Evolutionary conservation across 2,888 invertebrate species (phyloP).

Genomic region (Nephrotoma guestfalica): DNA sequence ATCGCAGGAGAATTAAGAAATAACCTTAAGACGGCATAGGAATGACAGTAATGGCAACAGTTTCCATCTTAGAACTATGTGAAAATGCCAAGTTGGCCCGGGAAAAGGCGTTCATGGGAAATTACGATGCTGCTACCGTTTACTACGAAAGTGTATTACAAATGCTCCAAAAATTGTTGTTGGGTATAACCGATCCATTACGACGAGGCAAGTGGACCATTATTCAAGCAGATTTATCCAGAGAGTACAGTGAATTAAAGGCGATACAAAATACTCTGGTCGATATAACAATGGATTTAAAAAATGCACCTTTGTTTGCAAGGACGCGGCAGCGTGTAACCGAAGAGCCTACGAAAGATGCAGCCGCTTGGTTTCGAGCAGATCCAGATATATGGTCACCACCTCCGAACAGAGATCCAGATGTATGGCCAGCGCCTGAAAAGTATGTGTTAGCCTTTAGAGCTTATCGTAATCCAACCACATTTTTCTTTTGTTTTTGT

Average conservation of each 20-base stretch:
- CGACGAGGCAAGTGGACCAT: constrained; percentile 82
- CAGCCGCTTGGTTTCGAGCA: constrained; percentile 39
- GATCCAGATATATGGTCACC: constrained; percentile 73
- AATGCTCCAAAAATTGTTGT: constrained; percentile 73
- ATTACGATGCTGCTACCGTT: constrained; percentile 86
- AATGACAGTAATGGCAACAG: constrained; percentile 69
- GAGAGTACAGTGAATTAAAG: constrained; percentile 84
- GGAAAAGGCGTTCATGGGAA: constrained; percentile 88
- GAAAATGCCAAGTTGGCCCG: constrained; percentile 90
- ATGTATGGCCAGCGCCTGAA: constrained; percentile 76
- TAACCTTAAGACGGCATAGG: constrained; percentile 16
- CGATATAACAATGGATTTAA: constrained; percentile 31
- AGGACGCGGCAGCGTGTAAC: constrained; percentile 21
- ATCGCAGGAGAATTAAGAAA: background rate
- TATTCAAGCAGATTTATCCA: constrained; percentile 75
- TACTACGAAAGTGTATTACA: constrained; percentile 89
- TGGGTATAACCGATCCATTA: constrained; percentile 62
- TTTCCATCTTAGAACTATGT: constrained; percentile 79
- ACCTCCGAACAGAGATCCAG: constrained; percentile 52
- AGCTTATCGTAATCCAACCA: background rate
- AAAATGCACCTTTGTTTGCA: constrained; percentile 34
- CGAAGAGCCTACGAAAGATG: constrained; percentile 23
- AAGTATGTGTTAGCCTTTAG: constrained; percentile 33
- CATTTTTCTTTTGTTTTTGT: background rate
- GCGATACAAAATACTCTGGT: constrained; percentile 35